Evolutionary conservation across 2,797 vertebrate genomes (phyloP).

Genomic region (Sternotherus odoratus): DNA sequence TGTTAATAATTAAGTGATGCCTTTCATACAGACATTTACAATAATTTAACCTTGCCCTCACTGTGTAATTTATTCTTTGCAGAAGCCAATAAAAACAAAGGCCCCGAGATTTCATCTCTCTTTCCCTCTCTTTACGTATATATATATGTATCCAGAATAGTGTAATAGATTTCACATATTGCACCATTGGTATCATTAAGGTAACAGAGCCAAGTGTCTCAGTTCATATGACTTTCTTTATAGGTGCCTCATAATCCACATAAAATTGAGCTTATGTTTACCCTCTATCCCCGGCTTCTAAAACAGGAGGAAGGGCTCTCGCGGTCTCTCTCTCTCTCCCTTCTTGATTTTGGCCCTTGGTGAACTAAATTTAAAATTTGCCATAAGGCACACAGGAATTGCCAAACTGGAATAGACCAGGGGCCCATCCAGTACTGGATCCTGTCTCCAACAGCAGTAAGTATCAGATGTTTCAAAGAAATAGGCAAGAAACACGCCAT

Average conservation of each 20-base stretch:
- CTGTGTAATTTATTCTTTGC: constrained; percentile 72
- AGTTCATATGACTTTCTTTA: constrained; percentile 75
- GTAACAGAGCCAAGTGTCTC: constrained; percentile 72
- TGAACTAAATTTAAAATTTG: background rate
- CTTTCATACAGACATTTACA: constrained; percentile 77
- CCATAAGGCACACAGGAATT: background rate
- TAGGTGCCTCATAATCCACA: constrained; percentile 72
- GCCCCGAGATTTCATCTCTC: constrained; percentile 57
- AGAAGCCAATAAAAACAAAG: constrained; percentile 77
- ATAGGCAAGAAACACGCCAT: background rate
- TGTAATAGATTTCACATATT: constrained; percentile 77
- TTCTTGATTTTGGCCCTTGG: background rate
- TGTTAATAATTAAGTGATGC: constrained; percentile 79
- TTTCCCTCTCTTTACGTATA: background rate
- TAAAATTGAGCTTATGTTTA: constrained; percentile 74
- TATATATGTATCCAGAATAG: constrained; percentile 31
- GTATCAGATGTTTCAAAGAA: background rate
- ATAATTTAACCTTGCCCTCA: constrained; percentile 73
- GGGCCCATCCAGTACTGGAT: background rate
- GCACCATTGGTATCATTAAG: constrained; percentile 71
- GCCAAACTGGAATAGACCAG: background rate
- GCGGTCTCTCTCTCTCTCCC: background rate
- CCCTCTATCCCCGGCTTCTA: constrained; percentile 39
- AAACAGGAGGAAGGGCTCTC: constrained; percentile 55
- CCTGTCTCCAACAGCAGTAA: background rate